Percentiles rank a stretch among this genome's conserved stretches.
Conservation (phyloP, 2,797 vertebrate species). For the Silurus lanzhouensis region DNA sequence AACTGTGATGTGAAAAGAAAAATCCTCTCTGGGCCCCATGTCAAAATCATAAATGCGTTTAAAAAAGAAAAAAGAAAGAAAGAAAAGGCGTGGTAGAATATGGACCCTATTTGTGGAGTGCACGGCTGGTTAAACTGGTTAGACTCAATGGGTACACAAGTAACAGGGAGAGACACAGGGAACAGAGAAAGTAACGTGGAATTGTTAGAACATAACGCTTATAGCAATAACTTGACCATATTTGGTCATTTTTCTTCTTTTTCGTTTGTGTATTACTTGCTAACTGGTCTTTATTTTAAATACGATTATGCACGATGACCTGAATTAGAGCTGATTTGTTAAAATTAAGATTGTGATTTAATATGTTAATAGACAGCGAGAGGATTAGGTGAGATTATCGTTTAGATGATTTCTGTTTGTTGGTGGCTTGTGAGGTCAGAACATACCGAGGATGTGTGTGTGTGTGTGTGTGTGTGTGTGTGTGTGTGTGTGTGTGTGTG, state of each 20-base stretch:
- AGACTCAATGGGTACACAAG: constrained; percentile 34
- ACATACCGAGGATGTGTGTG: constrained; percentile 47
- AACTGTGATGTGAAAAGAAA: constrained; percentile 50
- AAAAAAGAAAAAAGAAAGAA: too few species aligned
- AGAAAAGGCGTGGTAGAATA: constrained; percentile 50
- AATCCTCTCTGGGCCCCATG: constrained; percentile 48
- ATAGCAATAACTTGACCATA: not conserved
- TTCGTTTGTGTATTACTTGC: not conserved
- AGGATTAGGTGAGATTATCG: constrained; percentile 62
- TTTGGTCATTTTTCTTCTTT: not conserved
- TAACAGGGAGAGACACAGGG: constrained; percentile 17
- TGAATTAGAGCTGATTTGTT: constrained; percentile 57
- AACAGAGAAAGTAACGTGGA: not conserved
- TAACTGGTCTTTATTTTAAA: not conserved
- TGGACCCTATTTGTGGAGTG: constrained; percentile 42
- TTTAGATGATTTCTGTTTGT: constrained; percentile 48
- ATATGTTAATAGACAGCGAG: constrained; percentile 54
- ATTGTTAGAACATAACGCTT: not conserved
- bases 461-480: constrained; percentile 15
- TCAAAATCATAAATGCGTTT: constrained; percentile 31
- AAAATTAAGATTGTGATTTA: constrained; percentile 66
- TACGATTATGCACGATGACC: constrained; percentile 23
- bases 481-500: constrained; percentile 42
- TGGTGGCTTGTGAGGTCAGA: constrained; percentile 46
- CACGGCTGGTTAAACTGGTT: constrained; percentile 53